Base-by-base conservation (phyloP, 2,113 vertebrate species). In the Caranx ignobilis region DNA sequence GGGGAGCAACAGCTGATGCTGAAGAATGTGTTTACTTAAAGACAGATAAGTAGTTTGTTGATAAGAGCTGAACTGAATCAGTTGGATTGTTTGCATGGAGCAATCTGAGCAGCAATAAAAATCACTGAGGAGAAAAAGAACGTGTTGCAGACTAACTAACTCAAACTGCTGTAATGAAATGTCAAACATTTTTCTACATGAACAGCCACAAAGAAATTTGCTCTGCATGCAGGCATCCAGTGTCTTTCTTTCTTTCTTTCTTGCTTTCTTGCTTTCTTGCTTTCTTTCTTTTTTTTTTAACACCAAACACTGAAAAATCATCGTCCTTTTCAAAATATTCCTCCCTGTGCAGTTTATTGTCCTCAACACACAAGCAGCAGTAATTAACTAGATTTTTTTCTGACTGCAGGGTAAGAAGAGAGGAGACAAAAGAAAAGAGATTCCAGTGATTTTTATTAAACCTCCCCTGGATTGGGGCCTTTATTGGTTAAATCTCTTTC, bases 401-500 rank as follows among this genome's bases (percentile, higher is more conserved):
- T 59, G 80, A 81, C 79, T 90, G 63, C 19, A 61, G 75, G 68
- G 47, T 35, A 73, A 75, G 39, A 69, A 75, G 54, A 73, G 41
- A 65, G 64, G 11, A 57, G 15, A 19, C 34, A 5, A 35, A 59
- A 77, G 55, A 81, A 83, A 63, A 37, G 26, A 70, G 66, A 89
- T 84, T 83, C 45, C 45, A 39, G 61, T 82, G 82, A 87, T 90
- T 89, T 86, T 84, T 83, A 86, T 82, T 84, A 91, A 94, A 85
- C 79, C 75, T 79, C 60, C 16, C 37, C 77, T 45, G 82, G 91
- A 93, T 93, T 92, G 92, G 47, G 45, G 70, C 69, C 80, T 89
- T 91, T 87, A 87, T 88, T 90, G 69, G 80, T 83, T 66, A 77
- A 81, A 88, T 88, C 85, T 85, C 67, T 90, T 93, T 93, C 86